Evolutionary conservation across 2,888 invertebrate species (phyloP).

Genomic region (Calameuta pallipes): DNA sequence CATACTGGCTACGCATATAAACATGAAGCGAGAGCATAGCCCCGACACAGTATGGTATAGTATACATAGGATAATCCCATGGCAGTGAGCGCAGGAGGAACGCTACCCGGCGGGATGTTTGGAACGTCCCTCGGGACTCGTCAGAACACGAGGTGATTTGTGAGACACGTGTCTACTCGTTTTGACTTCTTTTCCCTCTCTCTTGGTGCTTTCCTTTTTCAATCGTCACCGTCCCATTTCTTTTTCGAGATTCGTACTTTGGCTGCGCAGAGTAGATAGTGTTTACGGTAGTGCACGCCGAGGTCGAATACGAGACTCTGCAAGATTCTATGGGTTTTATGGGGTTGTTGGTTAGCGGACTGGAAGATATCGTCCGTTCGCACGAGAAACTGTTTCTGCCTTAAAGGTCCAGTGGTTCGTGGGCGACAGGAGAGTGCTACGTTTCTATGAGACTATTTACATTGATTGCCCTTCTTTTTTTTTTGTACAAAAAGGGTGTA

Average conservation of each 20-base stretch:
- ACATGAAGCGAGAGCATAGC: constrained; percentile 3
- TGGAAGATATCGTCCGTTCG: constrained; percentile 34
- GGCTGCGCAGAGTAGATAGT: constrained; percentile 17
- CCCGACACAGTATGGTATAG: neutral
- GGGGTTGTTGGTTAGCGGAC: constrained; percentile 32
- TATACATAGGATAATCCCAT: constrained; percentile 33
- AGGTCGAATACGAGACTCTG: neutral
- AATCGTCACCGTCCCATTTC: neutral
- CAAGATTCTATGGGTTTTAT: constrained; percentile 38
- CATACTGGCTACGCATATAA: constrained; percentile 12
- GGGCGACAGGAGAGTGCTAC: neutral
- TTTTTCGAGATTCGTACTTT: neutral
- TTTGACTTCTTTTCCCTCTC: constrained; percentile 34
- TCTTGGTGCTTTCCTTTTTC: neutral
- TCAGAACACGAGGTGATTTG: constrained; percentile 44
- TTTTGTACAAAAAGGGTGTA: neutral
- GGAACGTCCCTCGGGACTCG: constrained; percentile 42
- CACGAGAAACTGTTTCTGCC: constrained; percentile 18
- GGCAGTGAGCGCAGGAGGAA: constrained; percentile 24
- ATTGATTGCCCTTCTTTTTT: neutral
- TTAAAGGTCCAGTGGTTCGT: neutral
- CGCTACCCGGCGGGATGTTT: constrained; percentile 29
- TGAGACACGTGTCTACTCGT: constrained; percentile 41
- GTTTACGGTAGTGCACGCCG: constrained; percentile 7
- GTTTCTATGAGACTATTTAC: neutral